phyloP scores from a whole-genome alignment of 2,888 invertebrate species.

The Diarsia mendica region DNA sequence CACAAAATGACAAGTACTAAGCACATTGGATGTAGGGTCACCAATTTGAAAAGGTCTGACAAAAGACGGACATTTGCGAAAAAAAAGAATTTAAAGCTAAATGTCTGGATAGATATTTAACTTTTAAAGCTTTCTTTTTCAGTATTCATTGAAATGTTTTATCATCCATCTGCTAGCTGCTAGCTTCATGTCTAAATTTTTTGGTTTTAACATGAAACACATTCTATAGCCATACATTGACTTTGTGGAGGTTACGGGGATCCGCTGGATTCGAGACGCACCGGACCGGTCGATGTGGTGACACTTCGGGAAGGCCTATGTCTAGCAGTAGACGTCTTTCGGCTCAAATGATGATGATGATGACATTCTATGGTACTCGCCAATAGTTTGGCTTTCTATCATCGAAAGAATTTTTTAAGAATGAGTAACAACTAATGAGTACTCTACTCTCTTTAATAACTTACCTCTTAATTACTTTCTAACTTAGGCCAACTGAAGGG shows the following conservation, averaged over 20 bases:
- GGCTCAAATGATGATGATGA: too few relatives aligned
- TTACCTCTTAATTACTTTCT: background rate
- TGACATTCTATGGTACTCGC: background rate
- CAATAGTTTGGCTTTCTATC: background rate
- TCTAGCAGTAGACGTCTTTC: too few relatives aligned
- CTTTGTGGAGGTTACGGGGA: too few relatives aligned
- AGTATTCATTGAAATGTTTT: background rate
- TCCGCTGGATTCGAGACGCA: too few relatives aligned
- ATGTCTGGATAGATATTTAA: too few relatives aligned
- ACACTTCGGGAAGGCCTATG: too few relatives aligned
- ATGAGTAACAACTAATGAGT: background rate
- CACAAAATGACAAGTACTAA: slow-evolving; percentile 53
- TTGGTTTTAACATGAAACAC: background rate
- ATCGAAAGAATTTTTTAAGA: background rate
- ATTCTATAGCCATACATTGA: too few relatives aligned
- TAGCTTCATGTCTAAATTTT: background rate
- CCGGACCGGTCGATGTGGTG: too few relatives aligned
- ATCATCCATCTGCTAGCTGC: too few relatives aligned
- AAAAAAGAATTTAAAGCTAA: background rate
- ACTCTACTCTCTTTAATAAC: background rate
- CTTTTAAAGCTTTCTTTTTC: background rate
- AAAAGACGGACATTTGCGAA: background rate
- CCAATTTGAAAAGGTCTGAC: background rate
- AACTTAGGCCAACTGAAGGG: background rate
- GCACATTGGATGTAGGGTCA: background rate